Base-by-base conservation (phyloP, 2,113 vertebrate genomes). In the Psophia crepitans region DNA sequence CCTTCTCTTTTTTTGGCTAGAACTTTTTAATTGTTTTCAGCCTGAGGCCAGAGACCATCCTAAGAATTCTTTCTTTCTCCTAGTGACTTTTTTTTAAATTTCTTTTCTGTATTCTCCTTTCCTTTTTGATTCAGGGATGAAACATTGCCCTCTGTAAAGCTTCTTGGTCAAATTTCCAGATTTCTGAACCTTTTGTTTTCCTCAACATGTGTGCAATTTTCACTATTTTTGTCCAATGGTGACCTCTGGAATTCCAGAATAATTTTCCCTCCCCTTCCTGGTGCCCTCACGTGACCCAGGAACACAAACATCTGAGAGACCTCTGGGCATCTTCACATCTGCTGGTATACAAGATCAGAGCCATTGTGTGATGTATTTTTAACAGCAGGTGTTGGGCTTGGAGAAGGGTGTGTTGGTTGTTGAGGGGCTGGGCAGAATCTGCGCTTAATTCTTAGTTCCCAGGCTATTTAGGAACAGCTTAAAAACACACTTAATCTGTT, bases 251-350 rank as follows among this genome's bases (percentile, higher is more conserved):
- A 99, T 99, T 98, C 97, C 97, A 96, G 97, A 98, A 98, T 98
- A 98, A 98, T 99, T 99, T 98, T 97, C 96, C 98, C 98, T 98
- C 97, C 98, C 98, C 98, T 98, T 98, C 97, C 98, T 98, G 96
- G 97, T 98, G 97, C 98, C 98, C 98, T 98, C 97, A 98, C 92
- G 95, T 98, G 98, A 97, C 97, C 97, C 94, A 97, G 98, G 97
- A 98, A 98, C 98, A 98, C 97, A 98, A 98, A 98, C 98, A 98
- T 99, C 98, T 99, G 98, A 99, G 97, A 97, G 97, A 97, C 97
- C 98, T 98, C 98, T 98, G 97, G 97, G 97, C 97, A 97, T 98
- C 98, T 97, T 98, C 98, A 98, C 98, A 99, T 99, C 99, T 98
- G 98, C 96, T 97, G 97, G 90, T 86, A 93, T 70, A 93, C 98